Base-by-base conservation (phyloP, 2,888 invertebrate species). In the Podabrus alpinus region DNA sequence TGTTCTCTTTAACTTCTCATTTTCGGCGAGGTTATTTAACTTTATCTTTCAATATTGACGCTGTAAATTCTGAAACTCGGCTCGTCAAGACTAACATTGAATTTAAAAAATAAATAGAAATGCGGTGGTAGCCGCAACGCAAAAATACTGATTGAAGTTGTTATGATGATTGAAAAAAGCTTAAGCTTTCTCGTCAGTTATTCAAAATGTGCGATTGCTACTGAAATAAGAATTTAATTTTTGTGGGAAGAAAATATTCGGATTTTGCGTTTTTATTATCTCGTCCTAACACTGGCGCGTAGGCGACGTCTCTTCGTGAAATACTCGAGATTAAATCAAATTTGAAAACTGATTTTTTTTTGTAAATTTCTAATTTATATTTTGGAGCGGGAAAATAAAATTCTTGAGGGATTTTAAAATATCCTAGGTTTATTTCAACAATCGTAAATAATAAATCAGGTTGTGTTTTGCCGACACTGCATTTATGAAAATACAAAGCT, bases 161-260 rank as follows among this genome's bases (percentile, higher is more conserved):
- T 69, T 69, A 69, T 29, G 64, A 71, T 71, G 71, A 71, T 71
- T 71, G 71, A 15, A 71, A 66, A 68, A 69, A 62, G 69, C 59
- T 62, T 16, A 29, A 24, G 13, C 69, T 29, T 69, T 64, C 62
- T 45, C 7, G 45, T 13, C 5, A n/a, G 45, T n/a, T 45, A 45
- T 45, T 45, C 13, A 45, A 24, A 45, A 45, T 45, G 45, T n/a
- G 68, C 68, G 72, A 72, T 45, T 72, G 72, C 67, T 29, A 68
- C 68, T 61, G 68, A 45, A 68, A n/a, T 61, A 62, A 72, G 61
- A 72, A 72, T 72, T 72, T 72, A 72, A 72, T 72, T 72, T 72
- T 68, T 72, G 17, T 62, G 19, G 61, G n/a, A 45, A 45, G 21
- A 3, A n/a, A 45, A 45, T 7, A 45, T 45, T 45, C 45, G 45